Base-by-base conservation (phyloP, 1,140 invertebrate species). In the Brachionus paranguensis region DNA sequence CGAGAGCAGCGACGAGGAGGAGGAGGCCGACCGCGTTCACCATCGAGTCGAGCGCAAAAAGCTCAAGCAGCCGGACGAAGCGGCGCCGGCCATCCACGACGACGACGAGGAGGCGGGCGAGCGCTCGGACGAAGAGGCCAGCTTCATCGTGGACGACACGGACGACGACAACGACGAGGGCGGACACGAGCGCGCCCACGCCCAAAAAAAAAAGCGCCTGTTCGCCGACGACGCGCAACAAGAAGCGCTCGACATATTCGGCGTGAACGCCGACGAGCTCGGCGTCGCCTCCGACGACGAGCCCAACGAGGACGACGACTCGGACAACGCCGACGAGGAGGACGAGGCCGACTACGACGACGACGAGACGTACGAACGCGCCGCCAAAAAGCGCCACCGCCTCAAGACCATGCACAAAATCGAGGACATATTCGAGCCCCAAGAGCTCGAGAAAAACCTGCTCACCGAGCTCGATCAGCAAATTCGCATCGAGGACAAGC, bases 161-260 rank as follows among this genome's bases (percentile, higher is more conserved):
- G 81, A 84, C 14, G 60, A 84, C 47, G 60, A 84, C 14, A 64
- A 65, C 37, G 20, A 55, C 8, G 29, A 33, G 3, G 29, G 3
- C 29, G 29, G 47, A 70, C 33, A 74, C 5, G 81, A 70, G 6
- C 24, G 37, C 24, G 11, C 12, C n/a, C 24, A 72, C 11, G 29
- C 27, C 3, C 81, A 60, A 3, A 70, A 50, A 60, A 84, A 84
- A 55, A 70, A 84, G 37, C n/a, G 64, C 12, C 5, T 37, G 11
- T 84, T n/a, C 45, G 45, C 27, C 17, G 81, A 84, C 43, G 60
- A 84, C 24, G 94, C 95, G 0, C 90, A 98, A 33, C 96, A 99
- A 92, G 96, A 99, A 90, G 97, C 97, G 78, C 96, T 99, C 89
- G 97, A 99, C 88, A 98, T 99, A 86, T 99, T 99, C 90, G 98